Conservation (phyloP, 2,113 vertebrate species). For the Sula dactylatra region DNA sequence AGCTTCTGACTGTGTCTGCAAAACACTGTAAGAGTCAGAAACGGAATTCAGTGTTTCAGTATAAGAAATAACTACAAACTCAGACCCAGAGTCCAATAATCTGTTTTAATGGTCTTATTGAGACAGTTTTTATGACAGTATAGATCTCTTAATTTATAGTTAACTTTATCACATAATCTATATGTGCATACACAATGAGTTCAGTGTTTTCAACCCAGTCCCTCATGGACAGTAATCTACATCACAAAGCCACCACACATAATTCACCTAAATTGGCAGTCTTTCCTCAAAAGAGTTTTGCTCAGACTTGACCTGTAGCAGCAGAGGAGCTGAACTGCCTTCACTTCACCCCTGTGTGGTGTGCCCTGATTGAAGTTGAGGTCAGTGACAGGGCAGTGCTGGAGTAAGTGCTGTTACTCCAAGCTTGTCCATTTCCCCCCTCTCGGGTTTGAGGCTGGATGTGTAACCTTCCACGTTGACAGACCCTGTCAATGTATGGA, state of each 20-base stretch:
- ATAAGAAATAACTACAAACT: background rate
- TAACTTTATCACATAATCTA: constrained; percentile 2
- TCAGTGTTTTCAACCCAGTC: background rate
- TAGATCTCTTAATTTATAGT: background rate
- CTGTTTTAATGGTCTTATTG: background rate
- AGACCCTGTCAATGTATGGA: background rate
- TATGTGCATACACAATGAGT: background rate
- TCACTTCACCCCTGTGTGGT: background rate
- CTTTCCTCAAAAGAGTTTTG: background rate
- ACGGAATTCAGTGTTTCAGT: background rate
- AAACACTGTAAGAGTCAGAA: background rate
- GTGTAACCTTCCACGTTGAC: background rate
- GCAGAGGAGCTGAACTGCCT: background rate
- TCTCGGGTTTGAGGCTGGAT: background rate
- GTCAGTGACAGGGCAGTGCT: background rate
- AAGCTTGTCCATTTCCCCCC: background rate
- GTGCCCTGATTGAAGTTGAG: background rate
- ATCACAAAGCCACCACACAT: background rate
- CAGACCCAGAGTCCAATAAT: background rate
- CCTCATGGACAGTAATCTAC: background rate
- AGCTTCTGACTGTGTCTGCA: background rate
- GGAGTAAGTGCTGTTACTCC: background rate
- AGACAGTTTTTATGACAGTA: background rate
- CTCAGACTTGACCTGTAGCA: background rate
- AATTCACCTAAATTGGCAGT: constrained; percentile 1